A percentile compares a stretch with the other conserved stretches of the same genome.
Evolutionary conservation across 2,797 vertebrate genomes (phyloP).

Genomic region (Cirrhinus mrigala): DNA sequence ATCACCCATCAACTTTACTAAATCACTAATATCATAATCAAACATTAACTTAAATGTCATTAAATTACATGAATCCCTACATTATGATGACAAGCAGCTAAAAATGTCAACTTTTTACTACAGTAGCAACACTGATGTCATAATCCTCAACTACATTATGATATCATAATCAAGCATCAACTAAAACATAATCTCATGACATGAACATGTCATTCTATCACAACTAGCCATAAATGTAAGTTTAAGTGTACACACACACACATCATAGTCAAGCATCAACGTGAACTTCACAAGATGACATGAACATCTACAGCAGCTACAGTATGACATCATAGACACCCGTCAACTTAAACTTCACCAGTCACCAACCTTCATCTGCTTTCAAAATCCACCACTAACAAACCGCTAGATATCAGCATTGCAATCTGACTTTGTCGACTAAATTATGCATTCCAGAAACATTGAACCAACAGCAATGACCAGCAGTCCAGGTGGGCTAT

Average conservation of each 20-base stretch:
- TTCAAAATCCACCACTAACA: constrained; percentile 52
- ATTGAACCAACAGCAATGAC: constrained; percentile 61
- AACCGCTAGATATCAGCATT: constrained; percentile 61
- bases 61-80: constrained; percentile 55
- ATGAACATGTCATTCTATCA: constrained; percentile 31
- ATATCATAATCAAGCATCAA: constrained; percentile 17
- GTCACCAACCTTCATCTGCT: constrained; percentile 62
- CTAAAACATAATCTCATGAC: constrained; percentile 44
- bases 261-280: not conserved
- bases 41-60: constrained; percentile 74
- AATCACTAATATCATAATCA: constrained; percentile 64
- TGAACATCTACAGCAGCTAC: not conserved
- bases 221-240: not conserved
- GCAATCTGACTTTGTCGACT: constrained; percentile 49
- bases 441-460: constrained; percentile 42
- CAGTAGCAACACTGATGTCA: not conserved
- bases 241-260: not conserved
- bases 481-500: constrained; percentile 63
- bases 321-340: constrained; percentile 68
- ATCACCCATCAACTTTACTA: not conserved
- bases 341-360: constrained; percentile 74
- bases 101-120: not conserved
- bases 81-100: not conserved
- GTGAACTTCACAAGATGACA: not conserved
- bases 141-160: not conserved